Evolutionary conservation across 1,140 invertebrate species (phyloP).

Genomic region (Drosophila parvula): DNA sequence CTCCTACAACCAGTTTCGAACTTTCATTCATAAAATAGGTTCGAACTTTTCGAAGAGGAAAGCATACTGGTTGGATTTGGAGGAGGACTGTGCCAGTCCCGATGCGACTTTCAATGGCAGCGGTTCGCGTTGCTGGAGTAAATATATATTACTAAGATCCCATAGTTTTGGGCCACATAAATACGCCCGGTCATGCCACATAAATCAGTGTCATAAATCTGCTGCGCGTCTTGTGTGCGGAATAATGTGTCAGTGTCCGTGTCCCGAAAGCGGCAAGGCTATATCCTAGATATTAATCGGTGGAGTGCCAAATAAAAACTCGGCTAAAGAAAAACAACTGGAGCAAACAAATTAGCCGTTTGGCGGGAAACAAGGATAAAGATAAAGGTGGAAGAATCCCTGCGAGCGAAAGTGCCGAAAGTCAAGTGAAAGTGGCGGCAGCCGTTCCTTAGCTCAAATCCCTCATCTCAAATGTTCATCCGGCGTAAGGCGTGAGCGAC

Average conservation of each 20-base stretch:
- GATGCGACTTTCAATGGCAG: slow-evolving; percentile 62
- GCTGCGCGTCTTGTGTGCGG: slow-evolving; percentile 58
- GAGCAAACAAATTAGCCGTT: slow-evolving; percentile 51
- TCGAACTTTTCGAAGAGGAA: slow-evolving; percentile 40
- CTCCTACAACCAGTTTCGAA: slow-evolving; percentile 18
- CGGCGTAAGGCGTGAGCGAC: slow-evolving; percentile 34
- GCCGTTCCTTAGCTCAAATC: slow-evolving; percentile 36
- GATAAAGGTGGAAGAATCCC: slow-evolving; percentile 18
- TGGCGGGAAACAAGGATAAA: slow-evolving; percentile 50
- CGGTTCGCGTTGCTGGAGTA: slow-evolving; percentile 24
- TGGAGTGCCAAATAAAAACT: slow-evolving; percentile 17
- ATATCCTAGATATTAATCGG: slow-evolving; percentile 47
- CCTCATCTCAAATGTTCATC: slow-evolving; percentile 41
- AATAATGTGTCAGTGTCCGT: slow-evolving; percentile 67
- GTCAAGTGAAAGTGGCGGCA: slow-evolving; percentile 74
- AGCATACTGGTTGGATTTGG: background rate
- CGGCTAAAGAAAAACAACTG: slow-evolving; percentile 18
- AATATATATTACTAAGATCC: background rate
- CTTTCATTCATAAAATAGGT: slow-evolving; percentile 69
- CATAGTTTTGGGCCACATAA: slow-evolving; percentile 15
- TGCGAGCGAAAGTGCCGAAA: slow-evolving; percentile 58
- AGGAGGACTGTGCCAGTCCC: slow-evolving; percentile 43
- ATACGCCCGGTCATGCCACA: slow-evolving; percentile 44
- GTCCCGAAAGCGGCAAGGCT: slow-evolving; percentile 37
- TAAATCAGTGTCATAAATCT: slow-evolving; percentile 81